These are phyloP conservation scores for Grantiella picta DNA, from an alignment of 2,113 vertebrate genomes.

Conservation along the genomic window DNA sequence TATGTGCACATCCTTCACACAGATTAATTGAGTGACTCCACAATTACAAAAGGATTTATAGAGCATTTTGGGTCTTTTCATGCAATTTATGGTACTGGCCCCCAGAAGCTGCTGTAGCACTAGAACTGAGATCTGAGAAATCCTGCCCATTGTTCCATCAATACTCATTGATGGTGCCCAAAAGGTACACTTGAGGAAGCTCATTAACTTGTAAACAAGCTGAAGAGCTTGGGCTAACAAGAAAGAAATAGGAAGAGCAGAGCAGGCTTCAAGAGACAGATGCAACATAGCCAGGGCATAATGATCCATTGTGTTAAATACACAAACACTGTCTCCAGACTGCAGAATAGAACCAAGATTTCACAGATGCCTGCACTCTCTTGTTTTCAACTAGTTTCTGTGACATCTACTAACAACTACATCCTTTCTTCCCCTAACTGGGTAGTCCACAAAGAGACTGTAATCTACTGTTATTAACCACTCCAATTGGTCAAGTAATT, in stretches of 20 bases:
- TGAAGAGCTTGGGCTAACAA: neutral
- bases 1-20: neutral
- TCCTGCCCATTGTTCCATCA: neutral
- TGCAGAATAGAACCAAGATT: neutral
- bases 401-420: neutral
- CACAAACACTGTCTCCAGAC: neutral
- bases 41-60: neutral
- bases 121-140: neutral
- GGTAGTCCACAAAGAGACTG: neutral
- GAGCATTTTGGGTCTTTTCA: neutral
- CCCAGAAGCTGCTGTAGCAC: neutral
- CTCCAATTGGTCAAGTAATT: neutral
- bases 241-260: neutral
- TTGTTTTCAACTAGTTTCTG: neutral
- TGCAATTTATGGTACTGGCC: neutral
- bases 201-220: neutral
- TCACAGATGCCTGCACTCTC: neutral
- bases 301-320: neutral
- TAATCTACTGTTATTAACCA: neutral
- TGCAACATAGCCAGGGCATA: neutral
- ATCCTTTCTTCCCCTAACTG: neutral
- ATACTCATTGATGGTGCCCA: neutral
- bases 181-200: neutral
- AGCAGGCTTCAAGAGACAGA: neutral
- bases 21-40: neutral